Conservation (phyloP, 1,140 invertebrate species). For the Anadara kagoshimensis region DNA sequence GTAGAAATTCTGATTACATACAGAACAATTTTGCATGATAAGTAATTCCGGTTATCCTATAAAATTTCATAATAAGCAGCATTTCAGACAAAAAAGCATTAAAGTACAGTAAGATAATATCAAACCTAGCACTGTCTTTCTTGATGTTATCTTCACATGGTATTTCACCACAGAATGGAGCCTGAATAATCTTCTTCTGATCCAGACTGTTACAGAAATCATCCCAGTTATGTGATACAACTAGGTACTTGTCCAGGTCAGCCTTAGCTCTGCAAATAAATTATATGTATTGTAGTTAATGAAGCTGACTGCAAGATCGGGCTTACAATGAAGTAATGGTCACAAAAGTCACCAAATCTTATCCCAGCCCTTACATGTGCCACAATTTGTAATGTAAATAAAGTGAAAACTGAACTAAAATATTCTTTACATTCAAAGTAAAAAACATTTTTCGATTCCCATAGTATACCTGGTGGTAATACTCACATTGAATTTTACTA, state of each 20-base stretch:
- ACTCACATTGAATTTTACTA: too few relatives aligned
- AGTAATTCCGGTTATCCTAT: too few relatives aligned
- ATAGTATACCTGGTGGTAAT: too few relatives aligned
- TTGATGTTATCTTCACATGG: conserved; percentile 97
- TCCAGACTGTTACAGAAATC: conserved; percentile 89
- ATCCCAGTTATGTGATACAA: conserved; percentile 84
- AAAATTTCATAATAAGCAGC: too few relatives aligned
- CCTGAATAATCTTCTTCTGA: conserved; percentile 89
- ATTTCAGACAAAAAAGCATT: too few relatives aligned
- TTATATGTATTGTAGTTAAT: conserved; percentile 6
- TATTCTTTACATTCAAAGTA: too few relatives aligned
- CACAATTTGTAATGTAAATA: too few relatives aligned
- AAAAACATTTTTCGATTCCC: too few relatives aligned
- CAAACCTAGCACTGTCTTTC: conserved; percentile 91
- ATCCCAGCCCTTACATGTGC: not conserved
- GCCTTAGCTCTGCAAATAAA: conserved; percentile 80
- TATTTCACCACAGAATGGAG: conserved; percentile 94
- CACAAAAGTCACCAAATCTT: not conserved
- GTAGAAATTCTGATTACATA: too few relatives aligned
- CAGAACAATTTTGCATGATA: too few relatives aligned
- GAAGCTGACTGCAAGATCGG: not conserved
- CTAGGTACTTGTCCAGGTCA: conserved; percentile 85
- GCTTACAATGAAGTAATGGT: not conserved
- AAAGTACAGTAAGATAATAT: too few relatives aligned
- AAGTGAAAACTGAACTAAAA: too few relatives aligned